Percentiles rank a stretch among this genome's conserved stretches.
Conservation (phyloP, 2,113 vertebrate species). For the Petroica traversi region DNA sequence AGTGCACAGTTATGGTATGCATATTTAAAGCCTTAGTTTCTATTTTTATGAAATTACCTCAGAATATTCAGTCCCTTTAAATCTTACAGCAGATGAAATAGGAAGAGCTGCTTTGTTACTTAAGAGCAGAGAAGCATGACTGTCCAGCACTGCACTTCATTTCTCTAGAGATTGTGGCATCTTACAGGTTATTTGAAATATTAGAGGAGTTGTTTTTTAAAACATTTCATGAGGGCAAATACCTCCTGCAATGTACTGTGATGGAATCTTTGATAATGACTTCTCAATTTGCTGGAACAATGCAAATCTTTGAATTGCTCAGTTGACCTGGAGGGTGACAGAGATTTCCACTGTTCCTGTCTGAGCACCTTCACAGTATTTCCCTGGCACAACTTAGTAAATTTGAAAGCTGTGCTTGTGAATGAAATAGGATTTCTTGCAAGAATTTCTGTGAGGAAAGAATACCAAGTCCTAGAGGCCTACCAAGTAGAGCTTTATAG, state of each 20-base stretch:
- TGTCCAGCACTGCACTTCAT: background rate
- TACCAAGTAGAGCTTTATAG: background rate
- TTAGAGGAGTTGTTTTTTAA: background rate
- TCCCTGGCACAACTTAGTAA: background rate
- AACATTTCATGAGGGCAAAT: background rate
- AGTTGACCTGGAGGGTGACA: conserved; percentile 23
- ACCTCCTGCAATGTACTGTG: background rate
- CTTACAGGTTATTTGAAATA: background rate
- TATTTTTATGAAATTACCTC: background rate
- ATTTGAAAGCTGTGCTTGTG: background rate
- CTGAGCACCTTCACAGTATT: background rate
- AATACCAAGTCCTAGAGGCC: background rate
- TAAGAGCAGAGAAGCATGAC: background rate
- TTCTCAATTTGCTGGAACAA: background rate
- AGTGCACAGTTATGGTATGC: background rate
- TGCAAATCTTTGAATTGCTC: background rate
- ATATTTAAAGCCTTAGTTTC: background rate
- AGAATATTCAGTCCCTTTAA: background rate
- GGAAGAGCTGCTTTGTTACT: background rate
- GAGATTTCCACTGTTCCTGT: background rate
- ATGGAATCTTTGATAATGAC: background rate
- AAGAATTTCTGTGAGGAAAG: background rate
- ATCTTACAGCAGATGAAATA: background rate
- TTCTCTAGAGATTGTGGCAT: background rate
- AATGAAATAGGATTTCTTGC: background rate